Base-by-base conservation (phyloP, 2,797 vertebrate genomes). In the Malurus leucopterus region DNA sequence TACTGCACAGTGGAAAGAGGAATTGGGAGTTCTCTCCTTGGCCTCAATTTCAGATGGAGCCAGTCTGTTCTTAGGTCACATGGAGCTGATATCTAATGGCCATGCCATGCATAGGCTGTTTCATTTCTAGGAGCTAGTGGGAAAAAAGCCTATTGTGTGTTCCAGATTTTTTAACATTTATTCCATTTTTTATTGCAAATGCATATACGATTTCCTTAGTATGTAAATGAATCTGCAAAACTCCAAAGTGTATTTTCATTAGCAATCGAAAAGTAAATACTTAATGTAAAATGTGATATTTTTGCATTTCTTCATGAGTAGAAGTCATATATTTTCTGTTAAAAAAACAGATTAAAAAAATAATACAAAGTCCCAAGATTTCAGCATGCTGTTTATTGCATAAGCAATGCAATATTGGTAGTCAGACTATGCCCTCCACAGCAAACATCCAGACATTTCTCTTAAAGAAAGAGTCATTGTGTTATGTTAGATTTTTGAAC, bases 61-160 rank as follows among this genome's bases (percentile, higher is more conserved):
- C 0, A 2, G 9, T 26, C 36, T n/a, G 6, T 83, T 89, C 54
- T 43, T 74, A 34, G 23, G 21, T 58, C 1, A 1, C 2, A 3
- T 10, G 15, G 15, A 86, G 19, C 19, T 64, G 44, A 41, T 59
- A 13, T 36, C 63, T 64, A 10, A 10, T n/a, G 63, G 8, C 0
- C 2, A 15, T 79, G 55, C 23, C 13, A 9, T 30, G 18, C 23
- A 34, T 23, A 50, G 36, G 21, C 20, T 64, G 24, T 81, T 73
- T 55, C 11, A 54, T 69, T 73, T n/a, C 78, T 79, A 70, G 24
- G 41, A 14, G 13, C 11, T 32, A 55, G 16, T 13, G 47, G 36
- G 17, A 43, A 53, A 81, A 80, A 64, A 75, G 2, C 4, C 22
- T 38, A 6, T 26, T 81, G 55, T 64, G 3, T 53, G 27, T 62